Base-by-base conservation (phyloP, 2,113 vertebrate species). In the Thryonomys swinderianus region DNA sequence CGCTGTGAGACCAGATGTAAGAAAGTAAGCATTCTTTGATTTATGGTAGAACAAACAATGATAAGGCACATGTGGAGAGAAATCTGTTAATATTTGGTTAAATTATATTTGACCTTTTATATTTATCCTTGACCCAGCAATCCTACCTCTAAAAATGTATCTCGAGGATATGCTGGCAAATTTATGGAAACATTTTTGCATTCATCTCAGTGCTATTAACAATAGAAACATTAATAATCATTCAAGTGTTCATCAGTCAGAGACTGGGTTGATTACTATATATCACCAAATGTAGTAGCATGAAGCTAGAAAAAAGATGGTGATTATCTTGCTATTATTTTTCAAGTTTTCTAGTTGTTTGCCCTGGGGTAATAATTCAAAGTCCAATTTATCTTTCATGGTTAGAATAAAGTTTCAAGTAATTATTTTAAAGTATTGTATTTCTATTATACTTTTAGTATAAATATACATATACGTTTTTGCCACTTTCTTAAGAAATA, bases 341-440 rank as follows among this genome's bases (percentile, higher is more conserved):
- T 27, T 66, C 11, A 51, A 62, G 20, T 32, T 92, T 95, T 88
- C 73, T 86, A 67, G 59, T 85, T 85, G 74, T 85, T 96, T 95
- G 85, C 23, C 69, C 1, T 76, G 37, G 45, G 1, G n/a, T 4
- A 17, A 78, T 4, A 90, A 81, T 90, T 74, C 40, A 25, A 81
- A 34, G 8, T 91, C 7, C 12, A 53, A n/a, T 61, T 79, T 64
- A 6, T 71, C 48, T 89, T 53, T 66, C 8, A 51, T 53, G 14
- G 27, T 23, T 79, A 5, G 37, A 66, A 51, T 61, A n/a, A 81
- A 93, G 74, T 66, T 48, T 48, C 32, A 91, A 85, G 32, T 69
- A 90, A 81, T n/a, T 79, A 66, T 67, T 74, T 85, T 88, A 40
- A 9, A 66, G 30, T 85, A 85, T 16, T 57, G 6, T 51, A 14